phyloP scores from a whole-genome alignment of 1,140 invertebrate species.

The Calephelis virginiensis region DNA sequence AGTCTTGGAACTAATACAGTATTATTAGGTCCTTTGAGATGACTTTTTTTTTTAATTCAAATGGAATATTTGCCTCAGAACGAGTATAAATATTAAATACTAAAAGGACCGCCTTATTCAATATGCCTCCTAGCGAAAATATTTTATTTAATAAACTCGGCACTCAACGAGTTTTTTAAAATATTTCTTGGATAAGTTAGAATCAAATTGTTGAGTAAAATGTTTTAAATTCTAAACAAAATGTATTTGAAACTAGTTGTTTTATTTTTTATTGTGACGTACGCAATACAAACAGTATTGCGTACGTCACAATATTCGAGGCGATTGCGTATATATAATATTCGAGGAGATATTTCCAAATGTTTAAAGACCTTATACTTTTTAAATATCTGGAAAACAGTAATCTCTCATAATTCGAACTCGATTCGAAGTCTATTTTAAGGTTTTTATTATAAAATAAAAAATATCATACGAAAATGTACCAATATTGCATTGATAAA shows the following conservation, averaged over 20 bases:
- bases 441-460: constrained; percentile 1
- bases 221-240: neutral
- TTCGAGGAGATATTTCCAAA: constrained; percentile 2
- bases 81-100: too few relatives aligned
- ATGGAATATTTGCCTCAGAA: too few relatives aligned
- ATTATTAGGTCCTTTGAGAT: too few relatives aligned
- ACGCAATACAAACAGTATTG: too few relatives aligned
- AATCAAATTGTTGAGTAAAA: constrained; percentile 1
- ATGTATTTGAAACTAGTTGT: neutral
- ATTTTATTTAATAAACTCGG: neutral
- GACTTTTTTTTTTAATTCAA: too few relatives aligned
- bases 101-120: neutral
- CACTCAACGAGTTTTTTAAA: neutral
- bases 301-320: too few relatives aligned
- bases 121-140: neutral
- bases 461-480: neutral
- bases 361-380: constrained; percentile 11
- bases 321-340: neutral
- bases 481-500: too few relatives aligned
- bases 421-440: neutral
- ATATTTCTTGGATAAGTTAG: neutral
- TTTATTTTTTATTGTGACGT: neutral
- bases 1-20: too few relatives aligned
- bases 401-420: neutral
- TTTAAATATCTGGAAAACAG: constrained; percentile 8